Conservation (phyloP, 2,113 vertebrate species). For the Aythya baeri region DNA sequence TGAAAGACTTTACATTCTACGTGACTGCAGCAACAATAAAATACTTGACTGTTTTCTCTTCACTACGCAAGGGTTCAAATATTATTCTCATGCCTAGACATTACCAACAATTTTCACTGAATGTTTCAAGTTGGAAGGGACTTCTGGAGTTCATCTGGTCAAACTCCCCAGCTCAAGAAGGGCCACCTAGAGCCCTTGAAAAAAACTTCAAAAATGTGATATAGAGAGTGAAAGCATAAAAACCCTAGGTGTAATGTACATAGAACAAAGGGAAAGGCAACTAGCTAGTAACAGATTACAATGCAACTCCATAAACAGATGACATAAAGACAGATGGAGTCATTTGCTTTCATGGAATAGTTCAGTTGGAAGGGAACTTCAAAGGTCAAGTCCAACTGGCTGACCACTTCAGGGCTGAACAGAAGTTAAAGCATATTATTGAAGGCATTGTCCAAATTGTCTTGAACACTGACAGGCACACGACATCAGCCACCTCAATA, state of each 20-base stretch:
- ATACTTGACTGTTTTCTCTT: background rate
- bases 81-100: background rate
- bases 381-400: too few species aligned
- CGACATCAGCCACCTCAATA: too few species aligned
- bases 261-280: background rate
- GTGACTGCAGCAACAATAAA: background rate
- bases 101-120: background rate
- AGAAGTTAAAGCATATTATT: too few species aligned
- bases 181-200: background rate
- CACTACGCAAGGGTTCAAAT: background rate
- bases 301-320: background rate
- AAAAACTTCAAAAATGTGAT: background rate
- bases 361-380: too few species aligned
- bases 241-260: background rate
- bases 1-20: background rate
- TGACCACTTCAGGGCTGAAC: too few species aligned
- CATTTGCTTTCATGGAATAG: background rate
- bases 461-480: too few species aligned
- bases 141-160: too few species aligned
- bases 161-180: too few species aligned
- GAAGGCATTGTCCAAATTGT: too few species aligned
- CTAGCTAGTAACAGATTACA: background rate
- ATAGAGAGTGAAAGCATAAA: background rate
- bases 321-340: background rate
- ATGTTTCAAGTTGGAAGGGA: too few species aligned